These are phyloP conservation scores for Halcyon chelicuti DNA, from an alignment of 2,797 vertebrate genomes.

Conservation along the genomic window DNA sequence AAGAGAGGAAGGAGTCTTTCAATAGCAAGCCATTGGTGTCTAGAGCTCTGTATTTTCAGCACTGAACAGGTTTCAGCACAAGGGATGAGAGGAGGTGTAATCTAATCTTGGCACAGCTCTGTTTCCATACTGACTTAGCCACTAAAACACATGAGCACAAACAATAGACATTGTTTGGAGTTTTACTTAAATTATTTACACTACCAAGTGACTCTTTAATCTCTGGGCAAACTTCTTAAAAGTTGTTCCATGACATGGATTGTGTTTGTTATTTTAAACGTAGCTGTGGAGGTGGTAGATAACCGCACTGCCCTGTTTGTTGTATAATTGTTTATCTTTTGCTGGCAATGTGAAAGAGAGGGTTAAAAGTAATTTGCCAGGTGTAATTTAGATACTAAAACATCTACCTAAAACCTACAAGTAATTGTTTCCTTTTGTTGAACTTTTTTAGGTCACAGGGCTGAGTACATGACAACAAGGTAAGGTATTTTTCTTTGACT, in stretches of 20 bases:
- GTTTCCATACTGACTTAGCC: background rate
- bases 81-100: background rate
- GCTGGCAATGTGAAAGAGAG: background rate
- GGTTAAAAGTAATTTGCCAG: background rate
- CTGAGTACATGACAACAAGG: slow-evolving; percentile 98
- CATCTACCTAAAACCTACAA: background rate
- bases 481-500: slow-evolving; percentile 75
- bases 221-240: background rate
- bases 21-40: background rate
- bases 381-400: background rate
- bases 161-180: background rate
- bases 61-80: background rate
- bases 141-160: slow-evolving; percentile 1
- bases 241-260: background rate
- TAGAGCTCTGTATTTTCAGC: background rate
- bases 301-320: background rate
- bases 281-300: background rate
- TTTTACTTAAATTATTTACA: slow-evolving; percentile 25
- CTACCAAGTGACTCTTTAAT: background rate
- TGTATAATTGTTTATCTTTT: background rate
- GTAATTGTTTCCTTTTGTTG: slow-evolving; percentile 27
- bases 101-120: background rate
- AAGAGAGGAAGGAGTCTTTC: background rate
- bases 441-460: slow-evolving; percentile 88
- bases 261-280: slow-evolving; percentile 10